Evolutionary conservation across 2,113 vertebrate genomes (phyloP), one percentile per base, ranked within the genome.

Genomic region (Struthidea cinerea): DNA sequence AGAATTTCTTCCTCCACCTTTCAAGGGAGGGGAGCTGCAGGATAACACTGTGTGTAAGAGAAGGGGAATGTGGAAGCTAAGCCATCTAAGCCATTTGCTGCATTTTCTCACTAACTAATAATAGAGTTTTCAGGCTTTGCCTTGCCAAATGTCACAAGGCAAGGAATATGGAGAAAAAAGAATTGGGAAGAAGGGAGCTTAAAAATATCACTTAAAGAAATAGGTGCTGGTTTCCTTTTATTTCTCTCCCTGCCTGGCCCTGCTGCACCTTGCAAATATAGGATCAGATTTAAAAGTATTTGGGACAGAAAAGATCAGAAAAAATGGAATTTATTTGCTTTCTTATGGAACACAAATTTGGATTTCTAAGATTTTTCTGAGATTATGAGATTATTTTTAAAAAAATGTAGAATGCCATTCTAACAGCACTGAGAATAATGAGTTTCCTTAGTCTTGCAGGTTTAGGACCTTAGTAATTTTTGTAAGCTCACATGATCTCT

Each of bases 111-210:
- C 70, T 67, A 57, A 53, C 84, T 94, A 91, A 71, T 92, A 90
- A 84, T 59, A 94, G 80, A 81, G 21, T 60, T 93, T 93, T 91
- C 91, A 89, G 44, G 49, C 81, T 76, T 79, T 79, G 53, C 89
- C 21, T 91, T 78, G 77, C 61, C 28, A 89, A 94, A 82, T 95
- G 70, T 91, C 87, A 87, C 73, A 91, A 84, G 89, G 78, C 90
- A 80, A 71, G 74, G 37, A 94, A 65, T 75, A 65, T 16, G n/a
- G 44, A 93, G 41, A 76, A 94, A 93, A 82, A 67, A 65, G 57
- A 76, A 60, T 2, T 88, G n/a, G 39, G 59, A 74, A 94, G 60
- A 81, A 75, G 53, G 24, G 50, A 33, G 24, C 37, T 95, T 93
- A 76, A 96, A 96, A 91, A 75, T 82, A 82, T 65, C 23, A 7